A percentile compares a stretch with the other conserved stretches of the same genome.
These are phyloP conservation scores for Tetheella fluctuosa DNA, from an alignment of 2,888 invertebrate genomes.

Conservation along the genomic window DNA sequence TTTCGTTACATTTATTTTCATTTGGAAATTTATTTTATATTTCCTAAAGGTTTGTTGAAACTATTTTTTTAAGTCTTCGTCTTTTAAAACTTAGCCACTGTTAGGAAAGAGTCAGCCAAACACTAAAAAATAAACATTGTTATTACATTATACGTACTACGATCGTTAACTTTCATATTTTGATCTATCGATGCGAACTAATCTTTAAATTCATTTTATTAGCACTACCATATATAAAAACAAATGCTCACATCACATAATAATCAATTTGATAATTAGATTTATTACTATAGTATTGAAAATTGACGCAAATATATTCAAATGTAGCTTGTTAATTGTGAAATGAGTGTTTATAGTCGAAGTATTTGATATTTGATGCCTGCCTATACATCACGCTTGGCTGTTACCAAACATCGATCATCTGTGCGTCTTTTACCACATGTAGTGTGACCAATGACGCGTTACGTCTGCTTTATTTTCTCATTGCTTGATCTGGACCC, in stretches of 20 bases:
- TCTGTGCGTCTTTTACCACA: slow-evolving; percentile 37
- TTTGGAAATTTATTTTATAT: not conserved
- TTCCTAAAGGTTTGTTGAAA: too few relatives aligned
- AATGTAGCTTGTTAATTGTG: slow-evolving; percentile 75
- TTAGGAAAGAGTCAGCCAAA: slow-evolving; percentile 10
- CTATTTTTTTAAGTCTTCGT: too few relatives aligned
- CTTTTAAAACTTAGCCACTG: too few relatives aligned
- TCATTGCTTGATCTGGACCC: slow-evolving; percentile 34
- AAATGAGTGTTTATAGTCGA: slow-evolving; percentile 71
- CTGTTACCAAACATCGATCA: slow-evolving; percentile 47
- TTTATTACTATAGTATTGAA: slow-evolving; percentile 70
- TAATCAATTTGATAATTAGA: slow-evolving; percentile 69
- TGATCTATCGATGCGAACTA: slow-evolving; percentile 42
- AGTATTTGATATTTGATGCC: slow-evolving; percentile 68
- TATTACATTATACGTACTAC: slow-evolving; percentile 30
- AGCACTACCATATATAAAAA: slow-evolving; percentile 63
- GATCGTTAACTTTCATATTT: slow-evolving; percentile 61
- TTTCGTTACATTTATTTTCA: not conserved
- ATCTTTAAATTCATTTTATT: slow-evolving; percentile 53
- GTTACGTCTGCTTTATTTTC: slow-evolving; percentile 32
- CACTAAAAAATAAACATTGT: slow-evolving; percentile 37
- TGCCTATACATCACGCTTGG: slow-evolving; percentile 69
- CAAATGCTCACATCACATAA: slow-evolving; percentile 43
- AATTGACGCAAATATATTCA: slow-evolving; percentile 79
- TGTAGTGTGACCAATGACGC: slow-evolving; percentile 39